phyloP scores from a whole-genome alignment of 2,888 invertebrate genomes.

The Leptopilina syphax region DNA sequence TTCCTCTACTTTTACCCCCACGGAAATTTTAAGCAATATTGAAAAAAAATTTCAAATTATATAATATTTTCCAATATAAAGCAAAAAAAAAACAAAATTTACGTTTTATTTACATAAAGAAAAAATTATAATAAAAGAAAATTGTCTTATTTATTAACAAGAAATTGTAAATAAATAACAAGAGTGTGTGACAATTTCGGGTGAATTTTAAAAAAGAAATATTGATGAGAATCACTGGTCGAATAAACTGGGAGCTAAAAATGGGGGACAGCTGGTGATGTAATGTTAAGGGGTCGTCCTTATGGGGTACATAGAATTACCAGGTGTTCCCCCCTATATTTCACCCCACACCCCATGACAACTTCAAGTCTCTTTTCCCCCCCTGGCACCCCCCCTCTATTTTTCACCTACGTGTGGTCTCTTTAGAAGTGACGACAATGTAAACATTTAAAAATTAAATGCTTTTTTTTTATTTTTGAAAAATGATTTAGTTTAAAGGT shows the following conservation, averaged over 20 bases:
- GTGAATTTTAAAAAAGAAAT: background rate
- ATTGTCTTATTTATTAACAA: too few relatives aligned
- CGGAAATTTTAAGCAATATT: background rate
- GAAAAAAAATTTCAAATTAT: background rate
- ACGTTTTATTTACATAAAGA: too few relatives aligned
- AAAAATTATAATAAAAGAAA: too few relatives aligned
- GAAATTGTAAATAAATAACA: too few relatives aligned
- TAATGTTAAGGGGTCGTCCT: conserved; percentile 60
- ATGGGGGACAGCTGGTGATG: conserved; percentile 64
- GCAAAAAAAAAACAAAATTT: too few relatives aligned
- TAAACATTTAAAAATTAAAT: conserved; percentile 38
- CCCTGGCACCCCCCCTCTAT: conserved; percentile 36
- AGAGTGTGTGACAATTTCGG: too few relatives aligned
- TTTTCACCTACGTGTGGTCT: conserved; percentile 42
- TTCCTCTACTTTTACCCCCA: too few relatives aligned
- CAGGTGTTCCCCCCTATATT: conserved; percentile 60
- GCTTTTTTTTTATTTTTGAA: background rate
- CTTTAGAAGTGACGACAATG: background rate
- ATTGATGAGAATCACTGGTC: conserved; percentile 16
- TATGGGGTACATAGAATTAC: conserved; percentile 66
- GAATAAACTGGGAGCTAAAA: conserved; percentile 34
- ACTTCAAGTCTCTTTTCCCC: conserved; percentile 41
- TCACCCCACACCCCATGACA: conserved; percentile 52
- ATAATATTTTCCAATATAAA: background rate
- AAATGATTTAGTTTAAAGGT: background rate